These are phyloP conservation scores for Tichodroma muraria DNA, from an alignment of 2,113 vertebrate genomes.

Conservation along the genomic window DNA sequence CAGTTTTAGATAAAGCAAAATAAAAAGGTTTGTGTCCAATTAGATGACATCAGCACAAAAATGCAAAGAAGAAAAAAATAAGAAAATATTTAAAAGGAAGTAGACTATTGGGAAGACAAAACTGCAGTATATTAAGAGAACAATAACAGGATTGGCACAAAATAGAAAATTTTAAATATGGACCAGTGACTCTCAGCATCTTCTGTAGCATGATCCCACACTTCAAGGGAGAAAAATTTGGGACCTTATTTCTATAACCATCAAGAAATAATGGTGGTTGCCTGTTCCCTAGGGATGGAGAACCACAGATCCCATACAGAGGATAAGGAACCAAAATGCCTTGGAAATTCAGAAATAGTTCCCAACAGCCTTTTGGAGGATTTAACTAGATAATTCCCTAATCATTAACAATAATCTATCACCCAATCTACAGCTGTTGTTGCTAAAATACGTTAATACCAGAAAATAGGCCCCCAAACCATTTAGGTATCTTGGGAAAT, in stretches of 20 bases:
- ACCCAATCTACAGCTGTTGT: background rate
- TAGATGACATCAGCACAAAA: slow-evolving; percentile 2
- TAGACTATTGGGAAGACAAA: slow-evolving; percentile 15
- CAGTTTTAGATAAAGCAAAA: background rate
- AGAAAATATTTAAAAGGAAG: background rate
- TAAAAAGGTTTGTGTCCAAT: background rate
- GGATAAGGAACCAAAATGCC: background rate
- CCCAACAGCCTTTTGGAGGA: background rate
- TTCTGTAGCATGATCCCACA: background rate
- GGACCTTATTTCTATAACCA: background rate
- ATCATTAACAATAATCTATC: background rate
- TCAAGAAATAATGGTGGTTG: background rate
- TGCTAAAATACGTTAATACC: background rate
- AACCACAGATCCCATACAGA: background rate
- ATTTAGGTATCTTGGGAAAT: background rate
- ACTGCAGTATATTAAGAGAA: background rate
- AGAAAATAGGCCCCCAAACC: background rate
- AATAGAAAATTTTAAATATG: slow-evolving; percentile 13
- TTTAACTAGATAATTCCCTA: background rate
- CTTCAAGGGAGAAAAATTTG: background rate
- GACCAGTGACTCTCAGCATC: slow-evolving; percentile 3
- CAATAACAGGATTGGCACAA: background rate
- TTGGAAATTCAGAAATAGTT: background rate
- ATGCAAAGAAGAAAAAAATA: background rate
- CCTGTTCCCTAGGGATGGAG: background rate